Conservation (phyloP, 92 coral and sea anemone genomes). For the Chrysogorgia sp. region DNA sequence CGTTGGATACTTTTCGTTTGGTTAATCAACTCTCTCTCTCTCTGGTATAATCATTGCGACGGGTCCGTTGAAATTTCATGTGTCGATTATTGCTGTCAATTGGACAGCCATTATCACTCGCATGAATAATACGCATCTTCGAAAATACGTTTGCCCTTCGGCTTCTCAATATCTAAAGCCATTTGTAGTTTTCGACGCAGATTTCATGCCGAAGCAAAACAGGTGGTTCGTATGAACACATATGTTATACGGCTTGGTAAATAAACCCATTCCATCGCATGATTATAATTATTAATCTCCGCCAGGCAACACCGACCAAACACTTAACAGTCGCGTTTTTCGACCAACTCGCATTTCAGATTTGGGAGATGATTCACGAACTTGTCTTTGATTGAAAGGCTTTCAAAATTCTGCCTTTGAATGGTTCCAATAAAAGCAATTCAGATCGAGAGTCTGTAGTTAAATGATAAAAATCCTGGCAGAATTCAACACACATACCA, state of each 20-base stretch:
- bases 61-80: background rate
- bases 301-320: too few species aligned
- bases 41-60: background rate
- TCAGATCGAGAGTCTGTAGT: background rate
- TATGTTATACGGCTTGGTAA: background rate
- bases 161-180: background rate
- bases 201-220: background rate
- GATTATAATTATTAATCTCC: too few species aligned
- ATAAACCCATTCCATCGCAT: background rate
- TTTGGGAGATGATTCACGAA: background rate
- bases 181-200: background rate
- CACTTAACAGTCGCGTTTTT: background rate
- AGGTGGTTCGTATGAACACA: background rate
- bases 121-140: background rate
- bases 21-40: background rate
- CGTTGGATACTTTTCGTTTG: too few species aligned
- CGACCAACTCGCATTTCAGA: background rate
- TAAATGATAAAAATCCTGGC: conserved; percentile 26
- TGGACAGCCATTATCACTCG: background rate
- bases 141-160: background rate
- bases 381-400: background rate
- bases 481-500: conserved; percentile 35
- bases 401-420: background rate
- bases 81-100: background rate
- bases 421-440: background rate